phyloP scores from a whole-genome alignment of 2,888 invertebrate genomes.

The Nymphalis c-album region DNA sequence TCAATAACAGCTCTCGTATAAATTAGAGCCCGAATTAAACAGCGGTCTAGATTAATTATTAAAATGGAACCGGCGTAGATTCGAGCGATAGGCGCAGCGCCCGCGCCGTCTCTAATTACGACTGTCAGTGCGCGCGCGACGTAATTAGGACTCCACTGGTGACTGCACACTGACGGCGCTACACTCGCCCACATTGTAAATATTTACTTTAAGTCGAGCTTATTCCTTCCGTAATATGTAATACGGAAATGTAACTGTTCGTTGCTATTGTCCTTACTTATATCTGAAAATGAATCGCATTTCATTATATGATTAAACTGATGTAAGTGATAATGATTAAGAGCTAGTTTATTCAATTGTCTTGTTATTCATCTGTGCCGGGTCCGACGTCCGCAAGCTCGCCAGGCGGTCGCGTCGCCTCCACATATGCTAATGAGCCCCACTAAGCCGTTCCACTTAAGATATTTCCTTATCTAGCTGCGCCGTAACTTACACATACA shows the following conservation, averaged over 20 bases:
- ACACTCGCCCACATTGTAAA: neutral
- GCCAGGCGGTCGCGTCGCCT: neutral
- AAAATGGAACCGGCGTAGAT: slow-evolving; percentile 10
- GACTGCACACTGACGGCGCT: slow-evolving; percentile 1
- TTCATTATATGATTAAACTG: no score
- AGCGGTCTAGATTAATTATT: slow-evolving; percentile 7
- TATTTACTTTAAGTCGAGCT: neutral
- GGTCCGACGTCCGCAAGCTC: neutral
- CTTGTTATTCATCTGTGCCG: neutral
- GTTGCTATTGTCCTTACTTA: no score
- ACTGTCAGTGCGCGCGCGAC: slow-evolving; percentile 5
- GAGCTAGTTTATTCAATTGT: no score
- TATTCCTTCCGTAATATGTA: neutral
- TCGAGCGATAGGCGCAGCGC: slow-evolving; percentile 12
- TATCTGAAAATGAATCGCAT: no score
- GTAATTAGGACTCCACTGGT: neutral
- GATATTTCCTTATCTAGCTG: slow-evolving; percentile 12
- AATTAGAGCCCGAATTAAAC: slow-evolving; percentile 5
- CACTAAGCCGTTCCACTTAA: slow-evolving; percentile 11
- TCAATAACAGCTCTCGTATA: slow-evolving; percentile 4
- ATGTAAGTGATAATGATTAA: no score
- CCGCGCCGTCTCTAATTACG: slow-evolving; percentile 9
- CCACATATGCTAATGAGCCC: slow-evolving; percentile 7
- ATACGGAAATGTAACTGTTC: neutral
- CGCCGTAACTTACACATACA: slow-evolving; percentile 4